Base-by-base conservation (phyloP, 2,113 vertebrate genomes). In the Nesogale talazaci region DNA sequence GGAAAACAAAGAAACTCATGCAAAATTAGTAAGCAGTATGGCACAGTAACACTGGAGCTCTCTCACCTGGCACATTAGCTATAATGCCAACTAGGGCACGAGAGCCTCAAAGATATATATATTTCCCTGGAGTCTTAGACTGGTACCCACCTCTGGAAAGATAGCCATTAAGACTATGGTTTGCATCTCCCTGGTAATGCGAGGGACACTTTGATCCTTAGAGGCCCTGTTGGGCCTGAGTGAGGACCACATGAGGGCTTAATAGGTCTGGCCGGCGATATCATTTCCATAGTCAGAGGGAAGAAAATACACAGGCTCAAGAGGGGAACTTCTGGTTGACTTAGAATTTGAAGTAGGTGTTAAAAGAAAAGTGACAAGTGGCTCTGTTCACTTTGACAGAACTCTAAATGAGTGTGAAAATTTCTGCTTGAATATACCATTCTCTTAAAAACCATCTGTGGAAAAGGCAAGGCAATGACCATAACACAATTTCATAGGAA, bases 361-460 rank as follows among this genome's bases (percentile, higher is more conserved):
- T 72, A 78, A 95, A 63, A 87, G 52, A 95, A 63, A 89, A 36
- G 77, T 9, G 15, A 27, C 36, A 80, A 63, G 3, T 78, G 56
- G 34, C 14, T 46, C 12, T 8, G 17, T 78, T 82, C 9, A 10
- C 31, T 77, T 67, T 90, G 9, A 65, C 25, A 31, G 52, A 20
- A n/a, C 78, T 76, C 52, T 36, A 22, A 79, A 31, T 59, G 85
- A 23, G 23, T 65, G 20, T 76, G 38, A 61, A 69, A 34, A 19
- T 65, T 72, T 52, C 23, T 75, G 34, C 22, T 57, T 59, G 19
- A 63, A 29, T 22, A 4, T 83, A 57, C 0, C 6, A 1, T 76
- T 36, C 34, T 78, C 36, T 38, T 56, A 12, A 75, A 34, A 65
- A 81, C 86, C 67, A 8, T n/a, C 25, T 38, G 6, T 36, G 23